Base-by-base conservation (phyloP, 2,888 invertebrate species). In the Octonoba sinensis region DNA sequence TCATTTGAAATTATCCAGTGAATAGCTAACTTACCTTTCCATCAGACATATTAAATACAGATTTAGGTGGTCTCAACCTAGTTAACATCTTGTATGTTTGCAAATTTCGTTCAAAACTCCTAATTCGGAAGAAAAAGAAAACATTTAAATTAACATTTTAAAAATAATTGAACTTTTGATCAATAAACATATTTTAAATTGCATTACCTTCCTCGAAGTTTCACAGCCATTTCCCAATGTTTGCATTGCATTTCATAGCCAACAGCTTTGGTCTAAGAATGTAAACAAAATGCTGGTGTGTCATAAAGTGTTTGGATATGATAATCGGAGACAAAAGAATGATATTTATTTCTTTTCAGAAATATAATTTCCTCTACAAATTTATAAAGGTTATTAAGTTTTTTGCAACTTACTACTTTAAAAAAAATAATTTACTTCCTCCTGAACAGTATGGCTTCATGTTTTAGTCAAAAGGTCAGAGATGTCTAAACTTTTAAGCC, bases 61-160 rank as follows among this genome's bases (percentile, higher is more conserved):
- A 92, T 87, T 93, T 93, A 15, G 96, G 96, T 22, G 97, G 96
- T 89, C 95, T 95, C 88, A 98, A 90, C 85, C 97, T 94, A 0
- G 97, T 97, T 89, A 99, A 90, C 92, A 97, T 94, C 89, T 96
- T 96, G 90, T 97, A 99, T 0, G 97, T 97, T 87, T 96, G 94
- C 89, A 98, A 91, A 89, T 98, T 99, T 83, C 97, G 93, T 81
- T 93, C 93, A 88, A 99, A 99, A 86, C 84, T 95, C 91, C 94
- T 95, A 85, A 56, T n/a, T 27, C 8, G 22, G 20, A 3, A 66
- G 24, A 16, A 70, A 46, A 71, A 22, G 24, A n/a, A 24, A 22
- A 3, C 15, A 49, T 49, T 18, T 20, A 51, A 20, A 49, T 15
- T 24, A 1, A n/a, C n/a, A n/a, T n/a, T n/a, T n/a, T n/a, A n/a